Base-by-base conservation (phyloP, 2,797 vertebrate genomes). In the Epinephelus malabaricus region DNA sequence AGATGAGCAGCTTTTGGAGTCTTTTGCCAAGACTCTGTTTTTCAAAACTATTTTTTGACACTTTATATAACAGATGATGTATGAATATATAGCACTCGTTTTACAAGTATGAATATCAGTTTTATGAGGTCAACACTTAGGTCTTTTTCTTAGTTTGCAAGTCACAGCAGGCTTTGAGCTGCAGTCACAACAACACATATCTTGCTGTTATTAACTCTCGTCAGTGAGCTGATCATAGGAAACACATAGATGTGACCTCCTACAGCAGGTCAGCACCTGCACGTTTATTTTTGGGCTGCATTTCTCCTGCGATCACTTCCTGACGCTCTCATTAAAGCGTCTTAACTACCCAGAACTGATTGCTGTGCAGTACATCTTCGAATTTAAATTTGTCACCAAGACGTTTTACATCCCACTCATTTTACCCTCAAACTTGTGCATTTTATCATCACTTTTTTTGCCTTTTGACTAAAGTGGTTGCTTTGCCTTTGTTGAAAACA, bases 401-500 rank as follows among this genome's bases (percentile, higher is more conserved):
- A 84, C 81, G 68, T 90, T 88, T 76, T 76, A 68, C 62, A 62
- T 66, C 51, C 70, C 38, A 43, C 56, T 88, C 50, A 70, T 88
- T 89, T 80, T 72, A 43, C 21, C 30, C 3, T 65, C 73, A 80
- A 68, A 88, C 50, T 50, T 54, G 3, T 60, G 40, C 62, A 58
- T 87, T 88, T 85, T 67, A 58, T 85, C 70, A 71, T 78, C 46
- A 21, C 47, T 73, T 43, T 66, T 82, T 83, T 82, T 81, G 64
- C 75, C 60, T 70, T 34, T 74, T 62, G 71, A 84, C 84, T 80
- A 84, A 89, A 92, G 86, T 56, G 79, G 84, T 79, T 76, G 76
- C 81, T 89, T 89, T 92, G 86, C 83, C 86, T 90, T 90, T 89
- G 83, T 89, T 81, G 53, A 87, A 91, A 94, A 91, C 79, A 89